Evolutionary conservation across 2,797 vertebrate genomes (phyloP), one percentile per base, ranked within the genome.

Genomic region (Tarsius wallacei): DNA sequence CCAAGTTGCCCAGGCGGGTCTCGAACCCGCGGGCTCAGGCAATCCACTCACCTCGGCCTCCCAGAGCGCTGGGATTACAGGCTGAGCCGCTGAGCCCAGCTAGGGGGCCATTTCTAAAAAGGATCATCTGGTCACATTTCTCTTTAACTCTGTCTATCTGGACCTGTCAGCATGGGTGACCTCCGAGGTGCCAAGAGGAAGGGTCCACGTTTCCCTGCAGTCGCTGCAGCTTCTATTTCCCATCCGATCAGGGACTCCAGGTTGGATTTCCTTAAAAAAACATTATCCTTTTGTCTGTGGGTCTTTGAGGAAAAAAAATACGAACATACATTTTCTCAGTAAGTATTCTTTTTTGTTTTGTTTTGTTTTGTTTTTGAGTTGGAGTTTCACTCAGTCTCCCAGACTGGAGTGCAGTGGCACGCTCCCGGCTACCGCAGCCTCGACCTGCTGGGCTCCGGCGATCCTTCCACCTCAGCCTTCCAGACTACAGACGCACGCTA

Each of bases 101-200:
- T 42, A 42, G 42, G 17, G 51, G 22, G 47, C 33, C 0, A 0
- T 36, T 73, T 77, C 63, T 36, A 81, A 47, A 59, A 26, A 64
- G 83, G 21, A n/a, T n/a, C 36, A 28, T 19, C 51, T 89, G 83
- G 61, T 33, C 76, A 51, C 55, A 9, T n/a, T 19, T 2, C 33
- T 80, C 71, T 78, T 42, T 42, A 42, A 42, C n/a, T 1, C 16
- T 5, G 4, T 70, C 47, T 42, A 14, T 22, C n/a, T 7, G 15
- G 16, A 33, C 16, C 31, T 80, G 63, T 92, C 31, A 28, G 82
- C 33, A 1, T 19, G 26, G 66, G 64, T 42, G 19, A 13, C 42
- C 9, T 36, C 66, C 6, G 0, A 11, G 1, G 2, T 47, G 36
- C 22, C 70, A 11, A 33, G 42, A 24, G 36, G 5, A n/a, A 2